Base-by-base conservation (phyloP, 2,797 vertebrate genomes). In the Malurus leucopterus region DNA sequence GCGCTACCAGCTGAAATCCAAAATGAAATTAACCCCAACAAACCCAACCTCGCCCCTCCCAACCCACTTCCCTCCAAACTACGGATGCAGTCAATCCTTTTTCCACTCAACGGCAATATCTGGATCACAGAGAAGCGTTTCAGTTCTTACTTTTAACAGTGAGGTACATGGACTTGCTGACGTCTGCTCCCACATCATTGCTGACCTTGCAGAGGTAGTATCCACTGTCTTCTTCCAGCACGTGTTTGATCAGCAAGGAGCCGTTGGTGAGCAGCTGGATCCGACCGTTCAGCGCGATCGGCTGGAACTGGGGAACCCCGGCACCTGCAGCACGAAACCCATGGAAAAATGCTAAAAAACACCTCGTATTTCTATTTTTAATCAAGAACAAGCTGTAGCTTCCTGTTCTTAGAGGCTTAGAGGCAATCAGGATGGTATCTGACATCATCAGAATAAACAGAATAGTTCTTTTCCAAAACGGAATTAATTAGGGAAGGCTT, bases 121-220 rank as follows among this genome's bases (percentile, higher is more conserved):
- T 89, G 94, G 93, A 92, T 71, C 93, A 95, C 93, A 95, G 96
- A 84, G 75, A 97, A 96, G 93, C 41, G 23, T 68, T 94, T 85
- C 88, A 87, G 73, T 95, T 97, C 99, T 99, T 98, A 99, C 99
- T 99, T 98, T 99, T 99, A 95, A 99, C 99, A 80, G 99, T 99
- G 98, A 99, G 99, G 98, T 99, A 99, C 99, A 99, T 99, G 98
- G 99, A 99, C 98, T 99, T 99, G 99, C 99, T 99, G 98, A 99
- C 99, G 96, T 99, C 99, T 68, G 99, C 99, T 97, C 99, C 99
- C 97, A 99, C 99, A 96, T 99, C 99, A 96, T 99, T 99, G 98
- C 99, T 99, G 99, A 99, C 99, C 97, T 99, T 99, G 98, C 99
- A 99, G 96, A 99, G 98, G 97, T 99, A 99, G 97, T 99, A 99